Percentiles rank a stretch among this genome's conserved stretches.
phyloP scores from a whole-genome alignment of 23 tunicate species.

The Trididemnum nubilum region DNA sequence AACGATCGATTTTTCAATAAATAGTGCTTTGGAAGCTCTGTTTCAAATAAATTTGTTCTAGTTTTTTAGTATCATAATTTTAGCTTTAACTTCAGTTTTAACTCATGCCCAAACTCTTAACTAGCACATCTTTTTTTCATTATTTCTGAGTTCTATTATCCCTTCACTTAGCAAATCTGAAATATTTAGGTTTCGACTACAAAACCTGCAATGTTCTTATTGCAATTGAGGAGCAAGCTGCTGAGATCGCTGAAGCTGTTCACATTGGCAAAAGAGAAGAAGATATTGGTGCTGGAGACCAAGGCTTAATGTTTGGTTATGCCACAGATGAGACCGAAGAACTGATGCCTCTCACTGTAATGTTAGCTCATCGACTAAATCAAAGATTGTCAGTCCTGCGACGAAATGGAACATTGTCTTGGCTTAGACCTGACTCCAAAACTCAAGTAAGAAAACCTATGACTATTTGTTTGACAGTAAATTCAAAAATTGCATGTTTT shows the following conservation, averaged over 20 bases:
- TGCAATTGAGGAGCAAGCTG: conserved; percentile 89
- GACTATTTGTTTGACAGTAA: neutral
- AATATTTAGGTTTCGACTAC: conserved; percentile 90
- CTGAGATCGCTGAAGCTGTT: conserved; percentile 98
- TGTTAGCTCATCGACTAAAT: conserved; percentile 86
- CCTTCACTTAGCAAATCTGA: too few species aligned
- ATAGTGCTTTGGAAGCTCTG: too few species aligned
- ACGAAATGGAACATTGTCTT: conserved; percentile 69
- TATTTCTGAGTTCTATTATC: too few species aligned
- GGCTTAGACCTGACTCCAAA: conserved; percentile 99
- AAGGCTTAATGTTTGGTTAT: conserved; percentile 98
- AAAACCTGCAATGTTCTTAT: conserved; percentile 93
- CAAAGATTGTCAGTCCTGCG: conserved; percentile 70
- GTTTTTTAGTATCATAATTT: too few species aligned
- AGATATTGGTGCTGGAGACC: conserved; percentile 99
- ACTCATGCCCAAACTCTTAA: too few species aligned
- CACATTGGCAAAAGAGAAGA: conserved; percentile 88
- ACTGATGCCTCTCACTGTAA: conserved; percentile 96
- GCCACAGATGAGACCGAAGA: conserved; percentile 99
- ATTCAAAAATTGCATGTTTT: too few species aligned
- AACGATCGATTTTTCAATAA: too few species aligned
- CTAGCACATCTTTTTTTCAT: too few species aligned
- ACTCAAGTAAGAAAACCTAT: conserved; percentile 63
- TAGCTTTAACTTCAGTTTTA: too few species aligned
- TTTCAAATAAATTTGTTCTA: too few species aligned